Base-by-base conservation (phyloP, 2,888 invertebrate genomes). In the Parnassius apollo region DNA sequence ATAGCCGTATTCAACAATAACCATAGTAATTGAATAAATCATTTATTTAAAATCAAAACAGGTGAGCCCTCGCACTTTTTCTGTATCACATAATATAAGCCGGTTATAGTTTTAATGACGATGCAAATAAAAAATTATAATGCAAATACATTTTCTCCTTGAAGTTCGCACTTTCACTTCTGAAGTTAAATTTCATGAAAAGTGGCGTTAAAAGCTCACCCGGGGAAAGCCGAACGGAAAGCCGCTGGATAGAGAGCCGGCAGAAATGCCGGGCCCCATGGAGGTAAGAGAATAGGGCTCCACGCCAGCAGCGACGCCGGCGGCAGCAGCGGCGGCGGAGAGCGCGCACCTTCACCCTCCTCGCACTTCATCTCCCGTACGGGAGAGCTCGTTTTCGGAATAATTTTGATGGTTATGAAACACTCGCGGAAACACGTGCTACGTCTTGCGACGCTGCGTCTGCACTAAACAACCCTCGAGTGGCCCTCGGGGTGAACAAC, bases 181-280 rank as follows among this genome's bases (percentile, higher is more conserved):
- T 0, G 25, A 25, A 25, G 25, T 25, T 25, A 25, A 25, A 25
- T 25, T 25, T 25, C 3, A 25, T 3, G 25, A 35, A 12, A 13
- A 49, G 7, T 7, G n/a, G 2, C 13, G 51, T 11, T 68, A 64
- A 69, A 71, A 67, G 92, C 94, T 94, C 93, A 95, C 95, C 95
- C 94, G 59, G 95, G 96, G 74, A 96, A 91, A 67, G 95, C 95
- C 62, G 94, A 95, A 56, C 95, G 91, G 71, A 95, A 92, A 52
- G 95, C 94, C 66, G 95, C 94, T 76, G 94, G 95, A 86, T 94
- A 96, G 80, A 94, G 94, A 68, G 95, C 94, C 68, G 95, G 95
- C 71, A 95, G 77, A 67, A 95, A 91, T 49, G 95, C 95, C 71
- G 95, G 95, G 60, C 94, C 95, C 95, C 95, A 96, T 25, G 95